Base-by-base conservation (phyloP, 2,113 vertebrate genomes). In the Coryphaenoides rupestris region DNA sequence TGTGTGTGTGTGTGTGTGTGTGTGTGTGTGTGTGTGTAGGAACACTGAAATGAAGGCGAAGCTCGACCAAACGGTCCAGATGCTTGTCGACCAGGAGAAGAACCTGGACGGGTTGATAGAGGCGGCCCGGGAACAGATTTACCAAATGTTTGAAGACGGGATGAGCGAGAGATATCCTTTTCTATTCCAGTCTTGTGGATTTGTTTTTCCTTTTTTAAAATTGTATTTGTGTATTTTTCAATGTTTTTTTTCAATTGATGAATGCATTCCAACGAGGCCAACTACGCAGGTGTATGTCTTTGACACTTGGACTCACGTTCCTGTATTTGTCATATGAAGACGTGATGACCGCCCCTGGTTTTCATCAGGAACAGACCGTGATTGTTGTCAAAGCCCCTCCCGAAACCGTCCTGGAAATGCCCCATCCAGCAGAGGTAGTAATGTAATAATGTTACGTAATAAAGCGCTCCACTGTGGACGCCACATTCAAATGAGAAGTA, bases 141-240 rank as follows among this genome's bases (percentile, higher is more conserved):
- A 92, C 81, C 87, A 90, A 80, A 85, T 96, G 89, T 95, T 87
- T 4, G 92, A 93, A 82, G 92, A 96, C 83, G 83, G 87, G 0
- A 88, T 90, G 74, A 92, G 86, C 84, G 90, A 90, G 62, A 96
- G 90, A 98, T 98, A 99, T 98, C 97, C 94, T 98, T 95, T 89
- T 14, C 21, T 5, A 24, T 2, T 65, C 24, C 45, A 21, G 13
- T 23, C 13, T n/a, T 16, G 2, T 16, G 19, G 4, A 9, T 21
- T 1, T 49, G 6, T 24, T 22, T 4, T 66, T 19, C 55, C 45
- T 13, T 50, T 45, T 13, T 45, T 45, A 5, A 5, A 5, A 5
- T 45, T 5, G 13, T 45, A 45, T 13, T 45, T 45, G 40, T n/a
- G n/a, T n/a, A n/a, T n/a, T n/a, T n/a, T n/a, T n/a, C n/a, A n/a